These are phyloP conservation scores for Hedychridium roseum DNA, from an alignment of 2,888 invertebrate genomes.

Conservation along the genomic window DNA sequence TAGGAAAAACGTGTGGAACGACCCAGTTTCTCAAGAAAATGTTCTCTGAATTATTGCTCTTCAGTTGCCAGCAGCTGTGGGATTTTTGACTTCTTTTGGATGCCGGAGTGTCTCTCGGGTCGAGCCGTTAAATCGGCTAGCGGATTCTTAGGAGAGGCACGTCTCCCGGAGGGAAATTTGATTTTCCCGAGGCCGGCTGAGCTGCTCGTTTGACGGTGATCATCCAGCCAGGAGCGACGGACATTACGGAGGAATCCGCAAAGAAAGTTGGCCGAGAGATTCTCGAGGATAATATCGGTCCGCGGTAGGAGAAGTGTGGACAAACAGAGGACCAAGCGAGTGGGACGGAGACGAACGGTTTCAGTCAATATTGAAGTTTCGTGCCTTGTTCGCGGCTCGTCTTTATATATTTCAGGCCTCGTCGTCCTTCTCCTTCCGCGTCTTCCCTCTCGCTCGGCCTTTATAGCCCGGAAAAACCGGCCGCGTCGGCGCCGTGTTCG, in stretches of 20 bases:
- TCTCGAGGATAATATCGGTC: constrained; percentile 8
- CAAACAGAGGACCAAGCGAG: constrained; percentile 36
- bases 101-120: too few relatives aligned
- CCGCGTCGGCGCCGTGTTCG: too few relatives aligned
- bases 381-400: constrained; percentile 25
- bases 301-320: constrained; percentile 7
- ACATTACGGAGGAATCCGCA: constrained; percentile 22
- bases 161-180: too few relatives aligned
- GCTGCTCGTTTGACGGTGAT: constrained; percentile 20
- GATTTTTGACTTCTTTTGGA: too few relatives aligned
- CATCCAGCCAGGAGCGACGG: constrained; percentile 24
- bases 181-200: too few relatives aligned
- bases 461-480: neutral
- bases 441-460: neutral
- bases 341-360: constrained; percentile 41
- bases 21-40: too few relatives aligned
- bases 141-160: too few relatives aligned
- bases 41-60: too few relatives aligned
- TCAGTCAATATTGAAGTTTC: constrained; percentile 55
- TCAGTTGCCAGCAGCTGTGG: too few relatives aligned
- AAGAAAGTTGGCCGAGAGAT: constrained; percentile 21
- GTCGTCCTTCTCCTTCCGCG: neutral
- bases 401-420: constrained; percentile 11
- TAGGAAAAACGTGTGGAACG: too few relatives aligned
- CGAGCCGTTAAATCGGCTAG: too few relatives aligned